Evolutionary conservation across 2,113 vertebrate species (phyloP).

Genomic region (Pithys albifrons): DNA sequence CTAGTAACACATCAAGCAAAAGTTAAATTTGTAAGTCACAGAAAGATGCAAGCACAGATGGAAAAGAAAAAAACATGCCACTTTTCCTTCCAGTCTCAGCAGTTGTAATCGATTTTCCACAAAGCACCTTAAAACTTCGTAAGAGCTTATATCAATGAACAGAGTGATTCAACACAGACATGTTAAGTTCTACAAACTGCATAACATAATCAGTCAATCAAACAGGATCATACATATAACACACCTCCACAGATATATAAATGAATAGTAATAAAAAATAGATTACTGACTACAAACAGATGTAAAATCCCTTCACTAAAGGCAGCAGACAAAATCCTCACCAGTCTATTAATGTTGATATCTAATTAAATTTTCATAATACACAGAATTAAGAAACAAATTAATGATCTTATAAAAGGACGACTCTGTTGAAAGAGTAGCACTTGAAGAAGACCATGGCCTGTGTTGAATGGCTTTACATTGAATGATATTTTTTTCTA

Average conservation of each 20-base stretch:
- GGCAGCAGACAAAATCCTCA: not conserved
- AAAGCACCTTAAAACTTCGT: not conserved
- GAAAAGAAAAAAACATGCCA: not conserved
- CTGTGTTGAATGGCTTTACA: not conserved
- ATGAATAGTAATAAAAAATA: not conserved
- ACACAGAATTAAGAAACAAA: not conserved
- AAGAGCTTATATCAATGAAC: not conserved
- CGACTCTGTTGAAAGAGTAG: not conserved
- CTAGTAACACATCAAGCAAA: not conserved
- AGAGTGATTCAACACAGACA: not conserved
- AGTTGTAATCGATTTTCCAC: not conserved
- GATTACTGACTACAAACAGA: not conserved
- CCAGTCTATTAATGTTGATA: not conserved
- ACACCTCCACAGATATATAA: not conserved
- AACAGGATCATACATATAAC: fast-evolving
- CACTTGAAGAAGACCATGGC: not conserved
- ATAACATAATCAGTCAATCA: not conserved
- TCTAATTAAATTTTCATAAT: not conserved
- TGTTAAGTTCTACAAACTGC: not conserved
- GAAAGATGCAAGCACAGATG: not conserved
- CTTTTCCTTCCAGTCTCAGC: not conserved
- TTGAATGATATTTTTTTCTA: not conserved
- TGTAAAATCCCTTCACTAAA: not conserved
- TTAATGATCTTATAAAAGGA: not conserved
- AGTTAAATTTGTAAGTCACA: not conserved